Conservation (phyloP, 2,113 vertebrate genomes). For the Cyprichromis sp. region DNA sequence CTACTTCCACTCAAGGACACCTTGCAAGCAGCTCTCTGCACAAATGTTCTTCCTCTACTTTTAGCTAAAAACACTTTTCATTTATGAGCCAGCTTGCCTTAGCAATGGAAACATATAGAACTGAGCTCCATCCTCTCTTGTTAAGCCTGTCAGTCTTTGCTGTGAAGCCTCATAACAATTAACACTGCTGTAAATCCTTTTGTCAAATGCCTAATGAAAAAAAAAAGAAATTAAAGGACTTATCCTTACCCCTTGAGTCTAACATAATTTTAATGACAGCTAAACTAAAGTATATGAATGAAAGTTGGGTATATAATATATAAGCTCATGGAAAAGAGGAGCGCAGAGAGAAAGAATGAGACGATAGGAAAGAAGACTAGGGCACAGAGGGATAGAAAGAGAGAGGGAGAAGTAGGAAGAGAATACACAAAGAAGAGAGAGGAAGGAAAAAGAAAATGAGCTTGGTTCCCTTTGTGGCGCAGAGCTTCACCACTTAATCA, state of each 20-base stretch:
- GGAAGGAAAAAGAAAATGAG: constrained; percentile 51
- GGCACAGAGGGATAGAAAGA: neutral
- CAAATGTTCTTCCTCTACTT: neutral
- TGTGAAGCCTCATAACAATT: constrained; percentile 27
- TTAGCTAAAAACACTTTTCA: constrained; percentile 20
- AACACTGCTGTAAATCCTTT: constrained; percentile 34
- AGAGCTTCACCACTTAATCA: constrained; percentile 61
- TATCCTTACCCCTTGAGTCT: constrained; percentile 19
- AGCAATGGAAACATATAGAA: neutral
- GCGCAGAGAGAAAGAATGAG: neutral
- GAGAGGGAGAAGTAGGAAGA: neutral
- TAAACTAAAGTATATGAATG: neutral
- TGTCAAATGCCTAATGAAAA: constrained; percentile 23
- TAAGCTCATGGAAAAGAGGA: neutral
- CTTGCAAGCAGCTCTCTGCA: neutral
- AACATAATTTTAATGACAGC: constrained; percentile 18
- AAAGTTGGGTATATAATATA: neutral
- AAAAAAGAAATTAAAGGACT: constrained; percentile 7
- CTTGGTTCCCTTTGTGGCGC: constrained; percentile 56
- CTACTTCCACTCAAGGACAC: constrained; percentile 56
- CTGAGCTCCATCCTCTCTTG: neutral
- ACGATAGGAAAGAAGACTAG: neutral
- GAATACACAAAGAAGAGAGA: constrained; percentile 22
- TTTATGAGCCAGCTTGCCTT: neutral
- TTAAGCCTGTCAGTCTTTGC: constrained; percentile 23